Base-by-base conservation (phyloP, 2,113 vertebrate genomes). In the Sorex fumeus region DNA sequence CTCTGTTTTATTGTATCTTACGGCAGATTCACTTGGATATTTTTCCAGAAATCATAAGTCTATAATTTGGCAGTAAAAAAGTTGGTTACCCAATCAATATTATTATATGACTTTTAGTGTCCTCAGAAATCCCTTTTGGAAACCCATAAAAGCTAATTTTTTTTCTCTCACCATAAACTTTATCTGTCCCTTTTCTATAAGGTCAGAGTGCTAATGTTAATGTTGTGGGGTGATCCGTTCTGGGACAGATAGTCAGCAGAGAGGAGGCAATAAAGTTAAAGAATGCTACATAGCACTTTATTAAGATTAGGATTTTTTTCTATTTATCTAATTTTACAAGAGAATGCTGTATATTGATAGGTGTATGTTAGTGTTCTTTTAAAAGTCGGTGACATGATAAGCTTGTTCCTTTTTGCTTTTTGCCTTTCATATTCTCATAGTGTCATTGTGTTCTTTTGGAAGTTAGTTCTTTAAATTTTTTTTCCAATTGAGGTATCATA, bases 121-220 rank as follows among this genome's bases (percentile, higher is more conserved):
- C 76, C 89, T 90, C 30, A 83, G 60, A 94, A 93, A 97, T 97
- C 88, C 84, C 91, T 93, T 28, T 80, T 87, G 90, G 93, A 62
- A 93, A 84, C 6, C 70, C 83, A 6, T 81, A 84, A 93, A 91
- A 92, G 87, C 84, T 84, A 72, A 88, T 95, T 97, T 97, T 36
- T 96, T 66, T 30, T 66, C 66, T 95, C 60, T 95, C 40, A 95
- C 32, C 36, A 94, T 81, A 95, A 93, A 95, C 64, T 83, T 69
- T 50, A 34, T 80, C 80, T 97, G 72, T 60, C 36, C 84, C 57
- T 95, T 97, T 97, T 93, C 87, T 69, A 47, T 72, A 92, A 94
- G 87, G 84, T 90, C 93, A 86, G 90, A 96, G 21, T 84, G 85
- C 72, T 95, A 50, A 94, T 78, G 90, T 96, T 96, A 70, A 40